Percentiles rank a stretch among this genome's conserved stretches.
phyloP scores from a whole-genome alignment of 1,140 invertebrate species.

The Brachionus sp. region DNA sequence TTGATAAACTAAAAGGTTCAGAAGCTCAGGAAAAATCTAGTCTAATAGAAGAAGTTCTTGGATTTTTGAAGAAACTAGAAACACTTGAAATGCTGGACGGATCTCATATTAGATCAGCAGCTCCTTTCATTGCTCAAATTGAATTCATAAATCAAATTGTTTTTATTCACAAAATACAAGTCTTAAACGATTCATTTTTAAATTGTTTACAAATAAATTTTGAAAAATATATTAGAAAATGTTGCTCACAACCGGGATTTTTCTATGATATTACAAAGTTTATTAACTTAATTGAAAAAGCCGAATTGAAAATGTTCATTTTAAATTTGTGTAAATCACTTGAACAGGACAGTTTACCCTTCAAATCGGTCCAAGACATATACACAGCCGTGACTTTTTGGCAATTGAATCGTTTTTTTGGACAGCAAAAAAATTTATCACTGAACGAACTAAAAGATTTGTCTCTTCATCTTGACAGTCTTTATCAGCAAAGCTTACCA shows the following conservation, averaged over 20 bases:
- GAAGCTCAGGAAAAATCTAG: not conserved
- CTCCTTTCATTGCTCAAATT: constrained; percentile 18
- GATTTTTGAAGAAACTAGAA: constrained; percentile 7
- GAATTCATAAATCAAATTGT: constrained; percentile 10
- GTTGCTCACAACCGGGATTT: constrained; percentile 4
- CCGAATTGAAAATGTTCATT: not conserved
- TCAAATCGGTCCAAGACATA: not conserved
- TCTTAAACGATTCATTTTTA: not conserved
- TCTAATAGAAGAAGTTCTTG: not conserved
- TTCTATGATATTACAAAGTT: constrained; percentile 27
- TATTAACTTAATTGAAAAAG: not conserved
- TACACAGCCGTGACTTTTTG: constrained; percentile 2
- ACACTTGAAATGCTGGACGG: not conserved
- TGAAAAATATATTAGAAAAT: not conserved
- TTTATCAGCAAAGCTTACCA: not conserved
- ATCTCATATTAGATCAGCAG: not conserved
- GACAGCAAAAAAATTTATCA: not conserved
- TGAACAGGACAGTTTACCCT: not conserved
- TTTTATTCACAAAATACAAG: not conserved
- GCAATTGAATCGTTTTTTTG: constrained; percentile 31
- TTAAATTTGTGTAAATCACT: not conserved
- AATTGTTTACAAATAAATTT: not conserved
- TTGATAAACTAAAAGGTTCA: not conserved
- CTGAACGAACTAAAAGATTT: not conserved
- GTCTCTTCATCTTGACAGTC: not conserved